Conservation (phyloP, 2,797 vertebrate genomes). For the Cossypha niveicapilla region DNA sequence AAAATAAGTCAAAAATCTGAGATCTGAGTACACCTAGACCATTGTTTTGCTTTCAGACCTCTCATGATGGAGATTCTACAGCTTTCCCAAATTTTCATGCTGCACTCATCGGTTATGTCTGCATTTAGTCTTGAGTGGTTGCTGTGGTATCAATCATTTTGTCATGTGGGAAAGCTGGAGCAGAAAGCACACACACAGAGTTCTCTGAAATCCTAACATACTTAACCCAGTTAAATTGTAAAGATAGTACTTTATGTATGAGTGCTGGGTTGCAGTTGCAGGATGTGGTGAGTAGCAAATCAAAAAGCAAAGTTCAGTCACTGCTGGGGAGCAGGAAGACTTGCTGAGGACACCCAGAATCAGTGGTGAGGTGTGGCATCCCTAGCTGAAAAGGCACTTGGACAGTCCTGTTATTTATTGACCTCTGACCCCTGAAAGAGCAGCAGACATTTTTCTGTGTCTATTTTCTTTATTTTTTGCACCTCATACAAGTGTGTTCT, state of each 20-base stretch:
- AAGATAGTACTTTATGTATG: not conserved
- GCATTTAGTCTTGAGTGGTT: conserved; percentile 17
- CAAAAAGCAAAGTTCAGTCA: not conserved
- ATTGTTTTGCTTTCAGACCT: not conserved
- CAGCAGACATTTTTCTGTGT: not conserved
- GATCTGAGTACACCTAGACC: not conserved
- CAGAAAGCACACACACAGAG: not conserved
- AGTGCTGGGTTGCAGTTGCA: not conserved
- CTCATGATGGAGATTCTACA: not conserved
- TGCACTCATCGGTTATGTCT: not conserved
- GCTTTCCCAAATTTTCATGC: conserved; percentile 1
- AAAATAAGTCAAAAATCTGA: not conserved
- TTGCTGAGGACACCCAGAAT: not conserved
- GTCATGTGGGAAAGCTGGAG: not conserved
- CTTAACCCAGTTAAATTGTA: conserved; percentile 21
- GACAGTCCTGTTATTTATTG: not conserved
- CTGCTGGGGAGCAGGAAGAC: not conserved
- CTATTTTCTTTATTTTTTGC: not conserved
- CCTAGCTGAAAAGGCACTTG: not conserved
- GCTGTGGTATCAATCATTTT: conserved; percentile 27
- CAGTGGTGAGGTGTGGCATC: not conserved
- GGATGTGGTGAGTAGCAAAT: not conserved
- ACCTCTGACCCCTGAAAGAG: not conserved
- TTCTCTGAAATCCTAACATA: conserved; percentile 17
- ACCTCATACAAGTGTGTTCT: not conserved